phyloP scores from a whole-genome alignment of 2,888 invertebrate species.

The Hirudinaria manillensis region DNA sequence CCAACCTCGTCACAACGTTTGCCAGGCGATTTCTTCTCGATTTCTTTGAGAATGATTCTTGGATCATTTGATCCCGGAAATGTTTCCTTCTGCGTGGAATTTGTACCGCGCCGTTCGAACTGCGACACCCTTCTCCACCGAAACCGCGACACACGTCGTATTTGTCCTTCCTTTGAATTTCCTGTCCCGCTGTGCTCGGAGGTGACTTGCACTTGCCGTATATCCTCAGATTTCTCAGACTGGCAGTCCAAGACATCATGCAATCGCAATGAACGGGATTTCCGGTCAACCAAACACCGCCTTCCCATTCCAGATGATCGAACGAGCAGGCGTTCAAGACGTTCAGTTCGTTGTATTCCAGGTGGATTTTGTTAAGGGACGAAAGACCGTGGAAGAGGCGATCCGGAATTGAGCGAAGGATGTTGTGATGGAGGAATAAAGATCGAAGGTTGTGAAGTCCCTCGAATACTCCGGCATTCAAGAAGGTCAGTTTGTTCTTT shows the following conservation, averaged over 20 bases:
- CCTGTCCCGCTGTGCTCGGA: conserved; percentile 14
- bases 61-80: too few species aligned
- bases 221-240: conserved; percentile 26
- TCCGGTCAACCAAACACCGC: conserved; percentile 34
- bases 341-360: conserved; percentile 36
- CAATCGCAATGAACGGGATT: conserved; percentile 40
- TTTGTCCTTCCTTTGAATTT: conserved; percentile 26
- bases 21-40: too few species aligned
- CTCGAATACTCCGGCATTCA: conserved; percentile 37
- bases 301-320: conserved; percentile 32
- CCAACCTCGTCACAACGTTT: too few species aligned
- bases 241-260: conserved; percentile 38
- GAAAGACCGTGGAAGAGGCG: conserved; percentile 33
- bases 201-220: conserved; percentile 36
- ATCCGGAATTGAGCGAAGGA: conserved; percentile 33
- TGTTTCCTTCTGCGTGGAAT: too few species aligned
- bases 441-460: conserved; percentile 35
- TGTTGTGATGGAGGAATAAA: conserved; percentile 36
- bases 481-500: conserved; percentile 35
- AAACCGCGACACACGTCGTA: conserved; percentile 33
- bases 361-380: conserved; percentile 32
- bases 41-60: too few species aligned
- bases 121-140: neutral
- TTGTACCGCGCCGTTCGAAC: too few species aligned
- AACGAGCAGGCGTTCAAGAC: conserved; percentile 41